phyloP scores from a whole-genome alignment of 2,797 vertebrate genomes.

The Lacerta agilis region DNA sequence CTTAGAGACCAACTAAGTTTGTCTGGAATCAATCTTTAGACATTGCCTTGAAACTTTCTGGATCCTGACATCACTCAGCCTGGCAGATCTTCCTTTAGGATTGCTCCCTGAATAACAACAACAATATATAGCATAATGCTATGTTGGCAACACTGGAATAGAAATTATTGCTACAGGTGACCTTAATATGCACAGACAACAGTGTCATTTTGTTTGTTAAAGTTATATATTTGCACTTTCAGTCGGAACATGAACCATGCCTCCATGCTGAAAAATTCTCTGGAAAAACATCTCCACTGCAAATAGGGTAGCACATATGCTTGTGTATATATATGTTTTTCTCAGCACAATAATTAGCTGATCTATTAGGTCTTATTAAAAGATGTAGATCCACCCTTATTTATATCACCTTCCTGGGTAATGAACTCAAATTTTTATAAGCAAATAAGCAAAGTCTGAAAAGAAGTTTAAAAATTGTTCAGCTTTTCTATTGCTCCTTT shows the following conservation, averaged over 20 bases:
- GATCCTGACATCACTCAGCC: too few species aligned
- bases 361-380: not conserved
- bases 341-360: not conserved
- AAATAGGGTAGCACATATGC: not conserved
- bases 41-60: not conserved
- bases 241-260: not conserved
- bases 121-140: too few species aligned
- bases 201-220: too few species aligned
- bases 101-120: too few species aligned
- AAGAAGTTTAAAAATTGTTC: not conserved
- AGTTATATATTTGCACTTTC: too few species aligned
- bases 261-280: not conserved
- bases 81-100: too few species aligned
- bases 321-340: not conserved
- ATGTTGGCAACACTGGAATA: too few species aligned
- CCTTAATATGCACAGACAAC: too few species aligned
- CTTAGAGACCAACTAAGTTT: too few species aligned
- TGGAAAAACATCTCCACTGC: not conserved
- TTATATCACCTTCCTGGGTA: not conserved
- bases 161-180: too few species aligned
- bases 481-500: not conserved
- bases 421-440: not conserved
- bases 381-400: not conserved
- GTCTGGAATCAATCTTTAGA: not conserved
- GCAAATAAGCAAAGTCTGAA: not conserved